Evolutionary conservation across 1,140 invertebrate species (phyloP).

Genomic region (Drosophila hydei): DNA sequence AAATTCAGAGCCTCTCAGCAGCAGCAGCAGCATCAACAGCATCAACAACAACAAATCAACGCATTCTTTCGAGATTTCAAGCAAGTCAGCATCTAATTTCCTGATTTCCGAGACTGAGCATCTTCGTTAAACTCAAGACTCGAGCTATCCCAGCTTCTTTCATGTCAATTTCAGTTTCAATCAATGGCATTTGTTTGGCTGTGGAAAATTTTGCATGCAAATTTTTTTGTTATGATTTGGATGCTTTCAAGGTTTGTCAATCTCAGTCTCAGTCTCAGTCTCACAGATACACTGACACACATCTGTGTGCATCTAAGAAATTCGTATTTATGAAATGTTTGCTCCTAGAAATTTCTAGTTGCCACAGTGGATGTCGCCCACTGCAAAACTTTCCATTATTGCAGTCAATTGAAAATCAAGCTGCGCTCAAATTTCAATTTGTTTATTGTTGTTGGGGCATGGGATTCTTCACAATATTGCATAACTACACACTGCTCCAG

Average conservation of each 20-base stretch:
- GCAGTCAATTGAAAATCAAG: slow-evolving; percentile 56
- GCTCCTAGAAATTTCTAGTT: slow-evolving; percentile 52
- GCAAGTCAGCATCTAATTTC: slow-evolving; percentile 15
- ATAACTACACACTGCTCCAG: slow-evolving; percentile 8
- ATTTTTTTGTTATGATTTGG: slow-evolving; percentile 38
- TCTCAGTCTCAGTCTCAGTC: slow-evolving; percentile 7
- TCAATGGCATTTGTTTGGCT: slow-evolving; percentile 17
- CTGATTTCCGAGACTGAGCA: slow-evolving; percentile 11
- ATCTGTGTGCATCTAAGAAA: slow-evolving; percentile 2
- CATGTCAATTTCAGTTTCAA: slow-evolving; percentile 26
- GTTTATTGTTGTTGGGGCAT: slow-evolving; percentile 40
- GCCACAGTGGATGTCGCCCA: slow-evolving; percentile 4
- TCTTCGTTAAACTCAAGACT: slow-evolving; percentile 6
- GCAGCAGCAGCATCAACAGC: neutral
- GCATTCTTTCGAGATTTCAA: too few species aligned
- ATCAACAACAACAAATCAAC: neutral
- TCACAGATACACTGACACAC: neutral
- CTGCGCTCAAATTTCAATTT: slow-evolving; percentile 60
- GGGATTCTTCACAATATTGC: slow-evolving; percentile 18
- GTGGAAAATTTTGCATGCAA: slow-evolving; percentile 44
- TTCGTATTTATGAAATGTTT: slow-evolving; percentile 21
- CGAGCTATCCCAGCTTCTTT: neutral
- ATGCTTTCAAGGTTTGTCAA: slow-evolving; percentile 35
- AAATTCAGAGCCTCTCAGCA: slow-evolving; percentile 13
- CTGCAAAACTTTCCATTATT: slow-evolving; percentile 66